Evolutionary conservation across 2,797 vertebrate species (phyloP), one percentile per base, ranked within the genome.

Genomic region (Potorous gilbertii): DNA sequence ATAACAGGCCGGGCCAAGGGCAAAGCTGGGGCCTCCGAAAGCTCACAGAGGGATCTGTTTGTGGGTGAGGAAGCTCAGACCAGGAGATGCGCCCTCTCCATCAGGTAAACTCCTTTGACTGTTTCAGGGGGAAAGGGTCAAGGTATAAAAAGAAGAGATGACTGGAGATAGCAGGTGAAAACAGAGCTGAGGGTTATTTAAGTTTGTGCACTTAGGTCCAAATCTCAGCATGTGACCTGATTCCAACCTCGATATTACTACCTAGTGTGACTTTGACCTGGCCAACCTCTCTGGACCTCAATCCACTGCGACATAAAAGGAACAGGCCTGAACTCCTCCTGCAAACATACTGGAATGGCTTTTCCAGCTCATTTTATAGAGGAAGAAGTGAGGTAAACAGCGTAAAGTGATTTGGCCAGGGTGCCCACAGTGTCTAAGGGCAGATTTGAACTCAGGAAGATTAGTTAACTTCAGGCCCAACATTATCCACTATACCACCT

Each of bases 1-100:
- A 96, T 98, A 1, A 55, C 97, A 0, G 98, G 98, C 56, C 97
- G 97, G 3, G 28, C 95, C 74, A 98, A 97, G 90, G 92, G 96
- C 91, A 97, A 91, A 5, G 28, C 90, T 28, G n/a, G 54, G 4
- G 92, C 55, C 0, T 24, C 40, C 0, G 55, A 94, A 34, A 92
- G 93, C 31, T 81, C 40, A 24, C 89, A 56, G 57, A 91, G 21
- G 54, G 96, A 97, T 2, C 90, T 62, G 91, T 97, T 91, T 54
- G 96, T 95, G 34, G 98, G 98, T 29, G 97, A 97, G 0, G 74
- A 97, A 16, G 98, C 97, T 0, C 97, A 96, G 90, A 92, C 92
- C 0, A 92, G 93, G 34, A 93, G 98, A 34, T 94, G 94, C 52
- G 93, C 97, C 52, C 97, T 98, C 91, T 96, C 97, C 74, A 96